Evolutionary conservation across 1,140 invertebrate genomes (phyloP).

Genomic region (Aradophagus sp.): DNA sequence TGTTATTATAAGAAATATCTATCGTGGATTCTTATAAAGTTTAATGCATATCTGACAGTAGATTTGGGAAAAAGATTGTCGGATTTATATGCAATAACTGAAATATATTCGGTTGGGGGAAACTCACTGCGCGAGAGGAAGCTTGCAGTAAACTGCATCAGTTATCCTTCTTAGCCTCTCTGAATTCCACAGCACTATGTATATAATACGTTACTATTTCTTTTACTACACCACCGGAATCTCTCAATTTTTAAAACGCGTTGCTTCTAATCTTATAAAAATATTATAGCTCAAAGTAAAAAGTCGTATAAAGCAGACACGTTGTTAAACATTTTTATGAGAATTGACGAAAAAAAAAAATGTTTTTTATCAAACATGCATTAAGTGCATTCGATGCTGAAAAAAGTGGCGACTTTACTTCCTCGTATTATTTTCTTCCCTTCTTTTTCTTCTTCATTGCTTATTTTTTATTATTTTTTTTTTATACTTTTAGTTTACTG

Average conservation of each 20-base stretch:
- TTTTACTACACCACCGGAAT: constrained; percentile 12
- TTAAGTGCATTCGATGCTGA: no score
- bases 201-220: constrained; percentile 25
- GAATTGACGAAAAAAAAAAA: no score
- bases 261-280: constrained; percentile 15
- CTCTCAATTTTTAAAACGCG: constrained; percentile 23
- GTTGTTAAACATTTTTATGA: no score
- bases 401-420: no score
- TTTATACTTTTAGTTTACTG: constrained; percentile 3
- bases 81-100: constrained; percentile 32
- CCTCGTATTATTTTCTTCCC: no score
- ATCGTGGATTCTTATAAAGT: constrained; percentile 20
- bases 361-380: no score
- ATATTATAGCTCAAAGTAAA: no score
- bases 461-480: no score
- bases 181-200: no score
- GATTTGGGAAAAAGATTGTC: constrained; percentile 25
- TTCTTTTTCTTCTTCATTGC: no score
- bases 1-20: no score
- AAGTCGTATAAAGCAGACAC: no score
- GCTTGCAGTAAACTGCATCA: constrained; percentile 21
- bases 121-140: constrained; percentile 12
- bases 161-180: constrained; percentile 20
- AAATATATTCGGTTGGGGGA: constrained; percentile 21
- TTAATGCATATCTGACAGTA: constrained; percentile 13